Base-by-base conservation (phyloP, 2,888 invertebrate species). In the Xestia sexstrigata region DNA sequence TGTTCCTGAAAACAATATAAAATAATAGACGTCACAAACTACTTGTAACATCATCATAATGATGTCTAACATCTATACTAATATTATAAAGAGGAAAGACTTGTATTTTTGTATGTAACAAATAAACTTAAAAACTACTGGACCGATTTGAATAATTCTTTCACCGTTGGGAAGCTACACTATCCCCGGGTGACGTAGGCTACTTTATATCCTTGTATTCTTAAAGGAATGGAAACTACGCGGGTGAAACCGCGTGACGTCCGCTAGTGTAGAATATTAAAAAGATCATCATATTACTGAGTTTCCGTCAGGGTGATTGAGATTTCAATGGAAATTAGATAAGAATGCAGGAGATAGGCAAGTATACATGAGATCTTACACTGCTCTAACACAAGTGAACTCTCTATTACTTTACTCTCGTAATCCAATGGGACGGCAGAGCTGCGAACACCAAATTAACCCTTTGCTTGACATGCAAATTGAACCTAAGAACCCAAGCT, bases 1-100 rank as follows among this genome's bases (percentile, higher is more conserved):
- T 98, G 99, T 94, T 99, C 99, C 98, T 98, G 91, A 68, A 97
- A 95, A 85, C 42, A 70, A 71, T 47, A 67, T 15, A 52, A 7
- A 62, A 62, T 30, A 71, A 30, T 17, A 35, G 2, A 45, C 17
- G n/a, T 39, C 1, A 47, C 11, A 58, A 15, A 26, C 55, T 55
- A 55, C 6, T 17, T 60, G 8, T 30, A 13, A 26, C 13, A 26
- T 26, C 55, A 58, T 17, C 26, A 8, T 42, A 8, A 42, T 42
- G 7, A 39, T 39, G 8, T 39, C 39, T 3, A 35, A 39, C 8
- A 39, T 39, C 5, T 39, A 0, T 7, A 7, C 2, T 39, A 39
- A 39, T 39, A 39, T 39, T 39, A 39, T 39, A 39, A 39, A 39
- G 39, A 5, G 8, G 39, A 39, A 39, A 8, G 8, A 8, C 8